Conservation (phyloP, 2,888 invertebrate species). For the Pyrrhia umbra region DNA sequence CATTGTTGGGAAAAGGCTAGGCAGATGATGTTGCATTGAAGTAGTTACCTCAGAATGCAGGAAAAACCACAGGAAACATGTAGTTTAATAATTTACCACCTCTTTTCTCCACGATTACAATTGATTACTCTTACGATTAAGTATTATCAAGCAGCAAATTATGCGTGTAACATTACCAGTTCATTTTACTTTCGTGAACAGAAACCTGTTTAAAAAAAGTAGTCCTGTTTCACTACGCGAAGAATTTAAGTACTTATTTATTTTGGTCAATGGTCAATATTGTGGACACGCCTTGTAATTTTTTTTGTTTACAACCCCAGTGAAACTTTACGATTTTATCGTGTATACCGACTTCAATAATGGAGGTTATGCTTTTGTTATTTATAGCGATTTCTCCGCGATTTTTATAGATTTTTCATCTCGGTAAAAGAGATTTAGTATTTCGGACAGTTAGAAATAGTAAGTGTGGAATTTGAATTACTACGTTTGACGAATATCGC, state of each 20-base stretch:
- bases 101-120: neutral
- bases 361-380: neutral
- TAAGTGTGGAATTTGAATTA: too few relatives aligned
- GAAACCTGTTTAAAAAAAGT: slow-evolving; percentile 47
- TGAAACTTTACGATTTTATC: slow-evolving; percentile 24
- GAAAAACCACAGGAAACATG: too few relatives aligned
- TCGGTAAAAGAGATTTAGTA: too few relatives aligned
- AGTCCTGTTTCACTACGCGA: slow-evolving; percentile 3
- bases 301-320: slow-evolving; percentile 27
- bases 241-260: neutral
- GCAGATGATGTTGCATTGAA: too few relatives aligned
- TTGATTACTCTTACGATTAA: neutral
- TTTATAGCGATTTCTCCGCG: neutral
- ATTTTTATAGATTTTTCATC: too few relatives aligned
- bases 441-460: too few relatives aligned
- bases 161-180: slow-evolving; percentile 16
- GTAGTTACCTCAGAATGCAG: too few relatives aligned
- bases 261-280: slow-evolving; percentile 28
- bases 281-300: slow-evolving; percentile 8
- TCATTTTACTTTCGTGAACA: slow-evolving; percentile 36
- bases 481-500: too few relatives aligned
- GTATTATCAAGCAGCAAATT: neutral
- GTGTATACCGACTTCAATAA: slow-evolving; percentile 2
- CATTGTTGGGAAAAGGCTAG: too few relatives aligned
- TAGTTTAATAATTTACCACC: neutral